phyloP scores from a whole-genome alignment of 1,140 invertebrate species.

The Aphidius ervi region DNA sequence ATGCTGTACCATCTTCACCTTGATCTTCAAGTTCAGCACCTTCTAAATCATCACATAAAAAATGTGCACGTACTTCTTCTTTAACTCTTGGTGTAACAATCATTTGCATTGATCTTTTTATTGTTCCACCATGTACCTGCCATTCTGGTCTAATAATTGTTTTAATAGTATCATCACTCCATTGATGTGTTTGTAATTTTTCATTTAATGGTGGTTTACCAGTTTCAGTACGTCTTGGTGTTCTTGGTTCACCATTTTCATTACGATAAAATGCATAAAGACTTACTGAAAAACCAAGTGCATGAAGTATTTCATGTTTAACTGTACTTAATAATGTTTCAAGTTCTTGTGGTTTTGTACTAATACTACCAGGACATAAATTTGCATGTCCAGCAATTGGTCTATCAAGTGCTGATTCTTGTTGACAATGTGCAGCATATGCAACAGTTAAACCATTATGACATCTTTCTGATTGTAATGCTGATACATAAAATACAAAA shows the following conservation, averaged over 20 bases:
- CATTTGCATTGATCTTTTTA: slow-evolving; percentile 76
- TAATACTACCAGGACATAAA: slow-evolving; percentile 93
- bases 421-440: slow-evolving; percentile 98
- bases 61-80: slow-evolving; percentile 82
- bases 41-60: slow-evolving; percentile 84
- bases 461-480: slow-evolving; percentile 87
- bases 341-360: slow-evolving; percentile 86
- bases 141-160: slow-evolving; percentile 76
- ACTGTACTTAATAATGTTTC: slow-evolving; percentile 93
- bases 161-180: slow-evolving; percentile 86
- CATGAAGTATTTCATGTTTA: slow-evolving; percentile 98
- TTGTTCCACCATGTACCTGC: slow-evolving; percentile 75
- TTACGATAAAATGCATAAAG: slow-evolving; percentile 93
- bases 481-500: slow-evolving; percentile 96
- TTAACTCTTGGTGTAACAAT: slow-evolving; percentile 89
- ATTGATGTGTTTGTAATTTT: slow-evolving; percentile 89
- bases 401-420: slow-evolving; percentile 86
- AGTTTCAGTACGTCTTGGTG: slow-evolving; percentile 71
- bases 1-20: slow-evolving; percentile 90
- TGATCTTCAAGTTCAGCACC: slow-evolving; percentile 98
- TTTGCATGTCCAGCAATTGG: slow-evolving; percentile 98
- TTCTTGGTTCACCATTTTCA: slow-evolving; percentile 78
- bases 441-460: slow-evolving; percentile 87
- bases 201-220: slow-evolving; percentile 86
- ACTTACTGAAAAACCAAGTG: slow-evolving; percentile 92